Evolutionary conservation across 2,113 vertebrate genomes (phyloP).

Genomic region (Erpornis zantholeuca): DNA sequence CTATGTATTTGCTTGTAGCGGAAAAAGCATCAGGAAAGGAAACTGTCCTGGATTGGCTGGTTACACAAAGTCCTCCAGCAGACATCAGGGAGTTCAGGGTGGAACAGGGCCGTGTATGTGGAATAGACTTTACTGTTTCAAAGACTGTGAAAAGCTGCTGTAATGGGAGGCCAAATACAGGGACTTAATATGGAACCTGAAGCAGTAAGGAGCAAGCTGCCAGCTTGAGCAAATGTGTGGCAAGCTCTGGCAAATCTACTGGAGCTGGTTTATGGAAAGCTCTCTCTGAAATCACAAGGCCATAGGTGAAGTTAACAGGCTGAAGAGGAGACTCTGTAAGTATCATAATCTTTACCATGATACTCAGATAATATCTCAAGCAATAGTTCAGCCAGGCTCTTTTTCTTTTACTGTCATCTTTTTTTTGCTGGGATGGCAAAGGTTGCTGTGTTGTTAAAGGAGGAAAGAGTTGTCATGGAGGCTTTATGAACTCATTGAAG

Average conservation of each 20-base stretch:
- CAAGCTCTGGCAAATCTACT: neutral
- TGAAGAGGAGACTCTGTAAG: neutral
- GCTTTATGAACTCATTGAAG: neutral
- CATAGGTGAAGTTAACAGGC: neutral
- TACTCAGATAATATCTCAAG: neutral
- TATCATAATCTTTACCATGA: neutral
- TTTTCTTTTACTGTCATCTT: neutral
- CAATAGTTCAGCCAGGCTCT: neutral
- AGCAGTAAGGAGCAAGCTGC: neutral
- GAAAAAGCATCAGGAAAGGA: conserved; percentile 40
- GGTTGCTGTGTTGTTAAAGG: neutral
- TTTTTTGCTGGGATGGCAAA: neutral
- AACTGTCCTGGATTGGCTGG: neutral
- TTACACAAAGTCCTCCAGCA: neutral
- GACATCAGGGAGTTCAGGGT: neutral
- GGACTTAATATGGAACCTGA: neutral
- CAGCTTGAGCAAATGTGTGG: neutral
- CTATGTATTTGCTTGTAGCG: neutral
- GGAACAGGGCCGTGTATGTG: neutral
- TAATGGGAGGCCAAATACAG: neutral
- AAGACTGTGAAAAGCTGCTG: conserved; percentile 7
- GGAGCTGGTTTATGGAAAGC: neutral
- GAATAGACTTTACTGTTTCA: neutral
- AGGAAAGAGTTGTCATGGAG: neutral
- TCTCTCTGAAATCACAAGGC: neutral